Evolutionary conservation across 1,140 invertebrate genomes (phyloP).

Genomic region (Drosophila chauvacae): DNA sequence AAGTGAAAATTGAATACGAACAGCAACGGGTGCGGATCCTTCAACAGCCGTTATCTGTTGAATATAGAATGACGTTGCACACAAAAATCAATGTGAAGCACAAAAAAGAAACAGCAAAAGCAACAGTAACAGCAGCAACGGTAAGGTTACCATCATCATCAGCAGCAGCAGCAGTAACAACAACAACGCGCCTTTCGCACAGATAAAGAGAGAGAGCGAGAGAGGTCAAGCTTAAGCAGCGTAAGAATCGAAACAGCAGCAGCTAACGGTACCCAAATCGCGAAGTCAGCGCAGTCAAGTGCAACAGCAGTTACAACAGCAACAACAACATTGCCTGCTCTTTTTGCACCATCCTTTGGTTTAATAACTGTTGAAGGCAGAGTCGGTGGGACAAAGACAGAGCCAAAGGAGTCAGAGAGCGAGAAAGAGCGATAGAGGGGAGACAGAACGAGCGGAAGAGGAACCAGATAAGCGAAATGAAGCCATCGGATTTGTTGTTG

Average conservation of each 20-base stretch:
- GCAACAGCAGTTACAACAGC: conserved; percentile 30
- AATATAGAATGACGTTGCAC: conserved; percentile 81
- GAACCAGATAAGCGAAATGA: conserved; percentile 57
- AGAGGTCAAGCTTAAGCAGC: not conserved
- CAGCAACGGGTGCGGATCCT: conserved; percentile 35
- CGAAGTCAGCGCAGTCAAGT: conserved; percentile 35
- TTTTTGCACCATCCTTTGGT: conserved; percentile 13
- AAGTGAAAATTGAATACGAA: conserved; percentile 57
- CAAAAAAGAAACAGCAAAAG: conserved; percentile 63
- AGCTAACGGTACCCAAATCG: conserved; percentile 21
- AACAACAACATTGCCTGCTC: conserved; percentile 14
- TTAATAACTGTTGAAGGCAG: conserved; percentile 35
- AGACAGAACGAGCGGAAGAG: conserved; percentile 8
- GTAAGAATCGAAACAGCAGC: conserved; percentile 3
- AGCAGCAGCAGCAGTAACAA: conserved; percentile 22
- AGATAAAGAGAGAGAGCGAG: conserved; percentile 10
- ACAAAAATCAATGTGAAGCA: conserved; percentile 80
- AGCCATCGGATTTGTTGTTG: conserved; percentile 80
- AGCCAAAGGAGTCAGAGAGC: not conserved
- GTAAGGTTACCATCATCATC: conserved; percentile 19
- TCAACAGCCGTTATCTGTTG: conserved; percentile 68
- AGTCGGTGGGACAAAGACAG: not conserved
- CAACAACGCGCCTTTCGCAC: conserved; percentile 17
- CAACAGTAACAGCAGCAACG: conserved; percentile 44
- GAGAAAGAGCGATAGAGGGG: not conserved